Percentiles rank a stretch among this genome's conserved stretches.
Conservation (phyloP, 2,797 vertebrate genomes). For the Graptemys geographica region DNA sequence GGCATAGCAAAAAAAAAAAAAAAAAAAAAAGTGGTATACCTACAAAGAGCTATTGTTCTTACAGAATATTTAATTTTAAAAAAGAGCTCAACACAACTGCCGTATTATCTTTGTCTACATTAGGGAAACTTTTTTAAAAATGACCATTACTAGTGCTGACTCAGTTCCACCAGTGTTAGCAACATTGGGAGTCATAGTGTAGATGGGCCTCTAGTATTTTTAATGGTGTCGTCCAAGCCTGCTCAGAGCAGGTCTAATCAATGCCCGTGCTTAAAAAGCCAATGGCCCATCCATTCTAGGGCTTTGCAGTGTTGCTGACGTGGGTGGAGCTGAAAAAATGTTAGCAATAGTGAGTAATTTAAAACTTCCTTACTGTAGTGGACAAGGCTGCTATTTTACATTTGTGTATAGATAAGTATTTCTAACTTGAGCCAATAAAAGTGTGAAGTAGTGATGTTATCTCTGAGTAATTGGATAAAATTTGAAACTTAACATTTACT, state of each 20-base stretch:
- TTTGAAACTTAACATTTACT: neutral
- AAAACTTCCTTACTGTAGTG: neutral
- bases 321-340: neutral
- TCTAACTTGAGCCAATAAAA: neutral
- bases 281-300: neutral
- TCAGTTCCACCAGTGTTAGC: neutral
- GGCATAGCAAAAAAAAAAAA: neutral
- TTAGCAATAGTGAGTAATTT: neutral
- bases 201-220: neutral
- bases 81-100: neutral
- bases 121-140: neutral
- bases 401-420: neutral
- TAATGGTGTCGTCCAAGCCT: neutral
- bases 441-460: neutral
- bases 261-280: neutral
- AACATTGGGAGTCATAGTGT: neutral
- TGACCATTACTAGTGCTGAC: neutral
- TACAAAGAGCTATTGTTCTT: neutral
- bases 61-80: neutral
- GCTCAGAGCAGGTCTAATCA: neutral
- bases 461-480: neutral
- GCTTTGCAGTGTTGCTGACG: neutral
- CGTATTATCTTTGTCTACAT: neutral
- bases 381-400: neutral
- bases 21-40: neutral